Percentiles rank a stretch among this genome's conserved stretches.
Evolutionary conservation across 1,140 invertebrate species (phyloP).

Genomic region (Pseudomyrmex dendroicus): DNA sequence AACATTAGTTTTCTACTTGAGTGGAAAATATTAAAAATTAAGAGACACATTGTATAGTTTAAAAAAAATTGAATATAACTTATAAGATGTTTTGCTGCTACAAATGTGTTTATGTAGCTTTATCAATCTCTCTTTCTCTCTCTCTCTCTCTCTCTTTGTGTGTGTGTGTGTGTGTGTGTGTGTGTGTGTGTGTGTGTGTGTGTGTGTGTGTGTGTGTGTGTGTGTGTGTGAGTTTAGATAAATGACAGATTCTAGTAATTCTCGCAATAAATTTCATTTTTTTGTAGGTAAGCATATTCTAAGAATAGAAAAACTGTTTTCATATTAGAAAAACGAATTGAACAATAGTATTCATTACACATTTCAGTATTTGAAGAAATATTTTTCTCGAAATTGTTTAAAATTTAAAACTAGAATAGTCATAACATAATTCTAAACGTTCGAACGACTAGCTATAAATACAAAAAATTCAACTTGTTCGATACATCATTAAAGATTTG

Average conservation of each 20-base stretch:
- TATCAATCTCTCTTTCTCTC: no score
- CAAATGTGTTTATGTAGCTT: not conserved
- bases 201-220: not conserved
- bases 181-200: not conserved
- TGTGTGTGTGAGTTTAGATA: not conserved
- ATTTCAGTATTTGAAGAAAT: not conserved
- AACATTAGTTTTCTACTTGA: no score
- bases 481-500: conserved; percentile 22
- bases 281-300: no score
- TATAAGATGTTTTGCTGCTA: not conserved
- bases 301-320: no score
- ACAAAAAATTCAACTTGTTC: not conserved
- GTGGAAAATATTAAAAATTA: no score
- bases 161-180: not conserved
- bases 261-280: no score
- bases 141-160: no score
- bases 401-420: not conserved
- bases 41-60: no score
- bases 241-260: no score
- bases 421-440: not conserved
- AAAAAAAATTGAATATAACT: no score
- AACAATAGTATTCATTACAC: not conserved
- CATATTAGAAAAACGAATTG: not conserved
- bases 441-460: not conserved
- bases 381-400: not conserved